These are phyloP conservation scores for Theristus sp. DNA, from an alignment of 2,888 invertebrate species.

Conservation along the genomic window DNA sequence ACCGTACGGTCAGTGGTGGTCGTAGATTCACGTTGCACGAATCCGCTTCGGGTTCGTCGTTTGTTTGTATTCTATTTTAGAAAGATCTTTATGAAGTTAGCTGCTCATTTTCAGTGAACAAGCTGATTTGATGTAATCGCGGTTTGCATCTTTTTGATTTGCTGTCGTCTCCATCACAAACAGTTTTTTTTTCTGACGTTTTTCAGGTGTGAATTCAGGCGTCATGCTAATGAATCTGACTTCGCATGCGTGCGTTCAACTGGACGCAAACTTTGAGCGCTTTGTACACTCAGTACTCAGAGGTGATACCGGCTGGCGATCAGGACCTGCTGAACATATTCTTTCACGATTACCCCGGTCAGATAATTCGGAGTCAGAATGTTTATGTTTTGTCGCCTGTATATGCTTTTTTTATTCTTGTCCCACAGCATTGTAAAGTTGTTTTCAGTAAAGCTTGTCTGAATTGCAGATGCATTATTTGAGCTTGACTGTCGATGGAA, in stretches of 20 bases:
- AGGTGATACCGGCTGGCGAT: constrained; percentile 85
- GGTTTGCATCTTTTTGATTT: no score
- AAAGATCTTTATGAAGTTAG: no score
- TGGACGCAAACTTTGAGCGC: constrained; percentile 69
- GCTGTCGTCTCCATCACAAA: no score
- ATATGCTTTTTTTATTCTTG: not conserved
- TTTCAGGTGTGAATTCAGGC: constrained; percentile 71
- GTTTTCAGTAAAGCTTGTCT: not conserved
- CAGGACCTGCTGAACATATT: constrained; percentile 69
- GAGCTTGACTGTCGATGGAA: constrained; percentile 69
- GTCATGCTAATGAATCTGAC: constrained; percentile 94
- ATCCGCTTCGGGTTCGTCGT: no score
- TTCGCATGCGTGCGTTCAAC: constrained; percentile 59
- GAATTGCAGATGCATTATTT: constrained; percentile 48
- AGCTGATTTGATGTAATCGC: no score
- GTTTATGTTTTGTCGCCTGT: not conserved
- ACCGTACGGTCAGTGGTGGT: not conserved
- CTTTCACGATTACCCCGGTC: constrained; percentile 3
- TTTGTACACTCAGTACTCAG: constrained; percentile 61
- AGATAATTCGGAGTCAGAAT: not conserved
- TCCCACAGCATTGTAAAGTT: not conserved
- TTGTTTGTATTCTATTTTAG: no score
- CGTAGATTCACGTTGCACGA: no score
- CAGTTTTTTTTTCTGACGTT: not conserved
- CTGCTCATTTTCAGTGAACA: no score